Percentiles rank a stretch among this genome's conserved stretches.
These are phyloP conservation scores for Pycnomerus fuliginosus DNA, from an alignment of 2,888 invertebrate species.

Conservation along the genomic window DNA sequence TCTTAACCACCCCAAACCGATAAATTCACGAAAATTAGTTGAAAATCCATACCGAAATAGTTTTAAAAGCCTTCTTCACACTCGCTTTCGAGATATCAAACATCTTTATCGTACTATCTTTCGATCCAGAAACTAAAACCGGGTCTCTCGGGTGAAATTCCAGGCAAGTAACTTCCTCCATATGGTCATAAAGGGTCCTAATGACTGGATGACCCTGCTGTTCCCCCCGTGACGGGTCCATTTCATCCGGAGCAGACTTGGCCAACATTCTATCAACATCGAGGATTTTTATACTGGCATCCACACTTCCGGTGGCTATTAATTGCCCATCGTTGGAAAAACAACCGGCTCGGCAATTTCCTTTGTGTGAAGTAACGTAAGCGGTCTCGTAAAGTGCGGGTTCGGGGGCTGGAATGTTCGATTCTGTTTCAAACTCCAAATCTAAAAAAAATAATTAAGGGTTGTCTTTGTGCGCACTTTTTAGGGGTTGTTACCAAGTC, in stretches of 20 bases:
- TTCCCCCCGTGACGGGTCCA: conserved; percentile 78
- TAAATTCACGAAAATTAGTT: too few species aligned
- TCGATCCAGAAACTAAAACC: conserved; percentile 91
- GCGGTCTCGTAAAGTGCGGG: conserved; percentile 98
- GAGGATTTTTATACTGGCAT: conserved; percentile 97
- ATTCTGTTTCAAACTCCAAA: conserved; percentile 95
- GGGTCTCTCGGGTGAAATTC: conserved; percentile 97
- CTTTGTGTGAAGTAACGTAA: conserved; percentile 98
- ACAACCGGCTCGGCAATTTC: conserved; percentile 91
- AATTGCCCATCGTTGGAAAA: conserved; percentile 94
- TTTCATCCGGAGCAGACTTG: conserved; percentile 91
- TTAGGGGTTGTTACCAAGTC: conserved; percentile 51
- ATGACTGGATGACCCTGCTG: conserved; percentile 98
- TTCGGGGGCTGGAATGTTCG: conserved; percentile 89
- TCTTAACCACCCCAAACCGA: too few species aligned
- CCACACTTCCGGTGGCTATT: conserved; percentile 97
- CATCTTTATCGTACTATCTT: conserved; percentile 91
- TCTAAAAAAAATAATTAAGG: conserved; percentile 56
- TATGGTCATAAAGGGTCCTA: conserved; percentile 94
- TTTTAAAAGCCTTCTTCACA: conserved; percentile 96
- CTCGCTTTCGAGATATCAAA: conserved; percentile 99
- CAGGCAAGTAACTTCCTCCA: conserved; percentile 94
- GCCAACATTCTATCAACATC: conserved; percentile 99
- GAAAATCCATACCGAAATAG: conserved; percentile 79
- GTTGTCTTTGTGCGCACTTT: not conserved